Evolutionary conservation across 2,888 invertebrate species (phyloP).

Genomic region (Mythimna vitellina): DNA sequence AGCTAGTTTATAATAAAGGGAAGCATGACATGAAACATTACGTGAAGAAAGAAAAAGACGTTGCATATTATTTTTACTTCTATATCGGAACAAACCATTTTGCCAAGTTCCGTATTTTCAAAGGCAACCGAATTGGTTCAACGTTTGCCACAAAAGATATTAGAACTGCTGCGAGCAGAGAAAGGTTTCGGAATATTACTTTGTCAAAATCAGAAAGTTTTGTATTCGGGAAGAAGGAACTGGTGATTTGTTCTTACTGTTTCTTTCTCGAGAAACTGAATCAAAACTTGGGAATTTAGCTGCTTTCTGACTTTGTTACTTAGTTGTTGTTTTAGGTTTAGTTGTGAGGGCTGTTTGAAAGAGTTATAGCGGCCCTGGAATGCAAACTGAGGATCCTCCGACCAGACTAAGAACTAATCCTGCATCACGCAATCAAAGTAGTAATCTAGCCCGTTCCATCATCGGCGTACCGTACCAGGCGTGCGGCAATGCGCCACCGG

Average conservation of each 20-base stretch:
- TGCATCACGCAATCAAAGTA: too few species aligned
- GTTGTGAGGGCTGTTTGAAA: background rate
- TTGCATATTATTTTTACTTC: background rate
- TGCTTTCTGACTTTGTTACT: background rate
- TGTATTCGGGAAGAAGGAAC: constrained; percentile 1
- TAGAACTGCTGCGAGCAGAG: constrained; percentile 15
- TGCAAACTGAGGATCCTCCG: too few species aligned
- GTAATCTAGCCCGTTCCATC: too few species aligned
- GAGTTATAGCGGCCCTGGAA: too few species aligned
- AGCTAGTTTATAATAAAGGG: background rate
- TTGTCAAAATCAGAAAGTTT: constrained; percentile 40
- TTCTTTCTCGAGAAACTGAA: constrained; percentile 2
- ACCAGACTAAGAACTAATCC: too few species aligned
- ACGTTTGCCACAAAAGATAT: constrained; percentile 44
- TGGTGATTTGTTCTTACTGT: background rate
- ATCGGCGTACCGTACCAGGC: too few species aligned
- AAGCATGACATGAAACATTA: background rate
- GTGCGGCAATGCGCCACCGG: too few species aligned
- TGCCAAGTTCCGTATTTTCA: constrained; percentile 11
- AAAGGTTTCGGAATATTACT: constrained; percentile 32
- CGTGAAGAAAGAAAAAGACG: too few species aligned
- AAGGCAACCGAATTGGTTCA: constrained; percentile 31
- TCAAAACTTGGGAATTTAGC: background rate
- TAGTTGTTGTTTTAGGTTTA: background rate
- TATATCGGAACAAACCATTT: constrained; percentile 12